Conservation (phyloP, 2,888 invertebrate species). For the Ochlodes sylvanus region DNA sequence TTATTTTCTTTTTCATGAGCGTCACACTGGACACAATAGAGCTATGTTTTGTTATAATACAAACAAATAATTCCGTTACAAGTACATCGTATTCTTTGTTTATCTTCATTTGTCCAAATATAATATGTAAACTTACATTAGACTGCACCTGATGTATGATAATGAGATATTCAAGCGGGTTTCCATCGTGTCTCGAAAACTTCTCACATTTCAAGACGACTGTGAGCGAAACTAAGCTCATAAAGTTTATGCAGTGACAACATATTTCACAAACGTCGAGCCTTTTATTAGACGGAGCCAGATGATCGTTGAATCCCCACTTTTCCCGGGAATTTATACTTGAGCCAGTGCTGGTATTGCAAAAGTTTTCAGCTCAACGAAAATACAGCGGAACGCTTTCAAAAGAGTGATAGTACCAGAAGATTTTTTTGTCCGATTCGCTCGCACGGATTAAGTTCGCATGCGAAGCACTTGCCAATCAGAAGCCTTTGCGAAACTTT, state of each 20-base stretch:
- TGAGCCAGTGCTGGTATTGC: conserved; percentile 73
- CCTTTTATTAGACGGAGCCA: conserved; percentile 77
- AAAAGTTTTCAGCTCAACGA: conserved; percentile 82
- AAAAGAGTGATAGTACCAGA: conserved; percentile 69
- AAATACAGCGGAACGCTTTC: conserved; percentile 84
- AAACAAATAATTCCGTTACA: background rate
- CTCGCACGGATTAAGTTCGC: conserved; percentile 70
- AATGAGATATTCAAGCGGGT: conserved; percentile 53
- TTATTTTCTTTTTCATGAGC: too few relatives aligned
- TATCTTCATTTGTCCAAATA: conserved; percentile 1
- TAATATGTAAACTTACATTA: conserved; percentile 47
- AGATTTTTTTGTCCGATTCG: conserved; percentile 63
- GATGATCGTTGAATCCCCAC: conserved; percentile 73
- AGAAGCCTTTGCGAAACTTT: conserved; percentile 66
- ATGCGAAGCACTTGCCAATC: conserved; percentile 62
- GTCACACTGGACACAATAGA: too few relatives aligned
- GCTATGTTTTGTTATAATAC: too few relatives aligned
- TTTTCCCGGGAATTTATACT: conserved; percentile 73
- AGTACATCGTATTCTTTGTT: background rate
- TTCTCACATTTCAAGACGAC: conserved; percentile 65
- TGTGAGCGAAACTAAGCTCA: conserved; percentile 69
- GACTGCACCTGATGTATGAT: conserved; percentile 54
- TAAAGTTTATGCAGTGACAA: conserved; percentile 83
- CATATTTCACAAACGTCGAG: conserved; percentile 76
- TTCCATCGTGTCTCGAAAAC: conserved; percentile 61